These are phyloP conservation scores for Gyrodactylus bullatarudis DNA, from an alignment of 1,140 invertebrate genomes.

Conservation along the genomic window DNA sequence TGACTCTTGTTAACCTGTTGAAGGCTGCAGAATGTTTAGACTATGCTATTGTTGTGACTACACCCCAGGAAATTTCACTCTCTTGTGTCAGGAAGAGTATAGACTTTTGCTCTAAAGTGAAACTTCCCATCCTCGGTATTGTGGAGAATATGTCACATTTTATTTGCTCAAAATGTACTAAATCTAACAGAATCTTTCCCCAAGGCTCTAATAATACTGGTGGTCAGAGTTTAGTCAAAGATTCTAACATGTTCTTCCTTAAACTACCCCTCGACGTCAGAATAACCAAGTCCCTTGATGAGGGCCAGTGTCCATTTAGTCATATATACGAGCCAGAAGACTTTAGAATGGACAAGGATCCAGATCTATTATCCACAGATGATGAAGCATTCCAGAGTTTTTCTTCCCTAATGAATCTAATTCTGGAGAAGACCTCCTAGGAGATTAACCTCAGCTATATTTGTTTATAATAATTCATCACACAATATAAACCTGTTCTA, in stretches of 20 bases:
- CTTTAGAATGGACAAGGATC: too few species aligned
- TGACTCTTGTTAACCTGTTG: constrained; percentile 53
- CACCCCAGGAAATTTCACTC: constrained; percentile 34
- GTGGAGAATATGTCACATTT: constrained; percentile 46
- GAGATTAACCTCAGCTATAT: too few species aligned
- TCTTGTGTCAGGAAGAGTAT: constrained; percentile 61
- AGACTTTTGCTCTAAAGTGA: constrained; percentile 57
- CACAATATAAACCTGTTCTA: too few species aligned
- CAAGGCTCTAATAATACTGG: not conserved
- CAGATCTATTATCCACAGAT: too few species aligned
- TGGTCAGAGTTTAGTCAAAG: not conserved
- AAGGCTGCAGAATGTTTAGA: constrained; percentile 18
- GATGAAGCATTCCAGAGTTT: too few species aligned
- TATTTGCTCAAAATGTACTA: not conserved
- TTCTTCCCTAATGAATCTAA: too few species aligned
- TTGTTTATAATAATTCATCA: too few species aligned
- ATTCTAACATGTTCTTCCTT: not conserved
- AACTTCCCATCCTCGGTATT: constrained; percentile 44
- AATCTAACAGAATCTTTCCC: not conserved
- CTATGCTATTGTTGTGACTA: constrained; percentile 44
- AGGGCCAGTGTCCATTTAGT: not conserved
- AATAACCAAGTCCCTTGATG: not conserved
- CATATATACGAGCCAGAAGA: too few species aligned
- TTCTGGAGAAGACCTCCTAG: too few species aligned
- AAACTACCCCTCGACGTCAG: not conserved